phyloP scores from a whole-genome alignment of 2,113 vertebrate species.

The Neogale vison region DNA sequence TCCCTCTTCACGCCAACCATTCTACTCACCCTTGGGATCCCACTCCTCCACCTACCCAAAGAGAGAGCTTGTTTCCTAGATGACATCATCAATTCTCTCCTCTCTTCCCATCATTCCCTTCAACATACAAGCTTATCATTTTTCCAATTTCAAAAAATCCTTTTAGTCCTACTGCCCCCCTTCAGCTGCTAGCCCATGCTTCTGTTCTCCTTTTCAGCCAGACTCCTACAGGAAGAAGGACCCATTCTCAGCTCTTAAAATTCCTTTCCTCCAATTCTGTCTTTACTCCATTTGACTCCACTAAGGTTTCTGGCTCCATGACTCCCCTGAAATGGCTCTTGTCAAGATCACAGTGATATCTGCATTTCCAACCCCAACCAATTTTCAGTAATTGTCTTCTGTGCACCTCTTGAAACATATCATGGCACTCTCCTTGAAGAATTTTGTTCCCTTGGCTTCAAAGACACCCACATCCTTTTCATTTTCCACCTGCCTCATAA shows the following conservation, averaged over 20 bases:
- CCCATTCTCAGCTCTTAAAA: not conserved
- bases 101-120: not conserved
- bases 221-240: not conserved
- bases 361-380: not conserved
- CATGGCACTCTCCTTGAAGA: not conserved
- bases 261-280: not conserved
- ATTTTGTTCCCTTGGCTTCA: not conserved
- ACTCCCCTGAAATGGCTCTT: not conserved
- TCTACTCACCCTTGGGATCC: not conserved
- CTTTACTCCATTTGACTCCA: not conserved
- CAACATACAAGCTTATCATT: too few relatives aligned
- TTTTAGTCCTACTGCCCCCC: not conserved
- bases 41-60: too few relatives aligned
- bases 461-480: too few relatives aligned
- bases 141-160: not conserved
- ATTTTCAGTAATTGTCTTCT: not conserved
- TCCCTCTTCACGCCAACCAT: too few relatives aligned
- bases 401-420: not conserved
- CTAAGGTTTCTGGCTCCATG: not conserved
- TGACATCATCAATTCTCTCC: too few relatives aligned
- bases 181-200: not conserved
- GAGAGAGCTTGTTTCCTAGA: not conserved
- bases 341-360: accelerated
- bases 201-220: not conserved
- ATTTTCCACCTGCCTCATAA: not conserved